A percentile compares a stretch with the other conserved stretches of the same genome.
These are phyloP conservation scores for Platichthys flesus DNA, from an alignment of 2,113 vertebrate species.

Conservation along the genomic window DNA sequence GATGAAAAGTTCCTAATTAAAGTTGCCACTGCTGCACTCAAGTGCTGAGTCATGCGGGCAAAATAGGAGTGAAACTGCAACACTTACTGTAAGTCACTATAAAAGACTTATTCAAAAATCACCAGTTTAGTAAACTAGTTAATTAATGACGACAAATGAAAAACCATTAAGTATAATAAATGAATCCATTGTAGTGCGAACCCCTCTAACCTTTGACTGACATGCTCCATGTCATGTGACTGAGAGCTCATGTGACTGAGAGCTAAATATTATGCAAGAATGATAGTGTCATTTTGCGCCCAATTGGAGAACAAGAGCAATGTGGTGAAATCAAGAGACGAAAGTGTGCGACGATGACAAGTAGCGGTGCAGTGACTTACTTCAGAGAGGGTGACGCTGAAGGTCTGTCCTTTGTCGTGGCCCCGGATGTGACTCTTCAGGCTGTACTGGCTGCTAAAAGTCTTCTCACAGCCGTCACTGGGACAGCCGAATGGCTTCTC, in stretches of 20 bases:
- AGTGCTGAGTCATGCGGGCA: constrained; percentile 22
- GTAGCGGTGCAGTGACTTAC: constrained; percentile 73
- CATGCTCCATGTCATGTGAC: too few relatives aligned
- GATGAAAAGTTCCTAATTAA: constrained; percentile 30
- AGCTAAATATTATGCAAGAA: neutral
- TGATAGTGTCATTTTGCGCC: neutral
- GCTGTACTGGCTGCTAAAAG: constrained; percentile 97
- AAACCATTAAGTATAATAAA: neutral
- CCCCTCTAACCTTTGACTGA: neutral
- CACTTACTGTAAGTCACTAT: neutral
- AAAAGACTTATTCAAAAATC: neutral
- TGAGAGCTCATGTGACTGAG: too few relatives aligned
- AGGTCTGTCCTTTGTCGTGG: constrained; percentile 91
- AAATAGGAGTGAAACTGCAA: neutral
- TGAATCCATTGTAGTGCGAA: neutral
- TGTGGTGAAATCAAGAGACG: neutral
- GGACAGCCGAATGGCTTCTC: constrained; percentile 98
- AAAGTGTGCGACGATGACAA: constrained; percentile 5
- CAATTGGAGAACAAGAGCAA: constrained; percentile 3
- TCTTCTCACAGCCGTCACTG: constrained; percentile 96
- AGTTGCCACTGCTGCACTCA: constrained; percentile 19
- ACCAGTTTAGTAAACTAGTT: too few relatives aligned
- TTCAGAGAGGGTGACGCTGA: constrained; percentile 89
- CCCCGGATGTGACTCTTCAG: constrained; percentile 98
- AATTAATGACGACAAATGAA: too few relatives aligned